These are phyloP conservation scores for Formica exsecta DNA, from an alignment of 1,140 invertebrate genomes.

Conservation along the genomic window DNA sequence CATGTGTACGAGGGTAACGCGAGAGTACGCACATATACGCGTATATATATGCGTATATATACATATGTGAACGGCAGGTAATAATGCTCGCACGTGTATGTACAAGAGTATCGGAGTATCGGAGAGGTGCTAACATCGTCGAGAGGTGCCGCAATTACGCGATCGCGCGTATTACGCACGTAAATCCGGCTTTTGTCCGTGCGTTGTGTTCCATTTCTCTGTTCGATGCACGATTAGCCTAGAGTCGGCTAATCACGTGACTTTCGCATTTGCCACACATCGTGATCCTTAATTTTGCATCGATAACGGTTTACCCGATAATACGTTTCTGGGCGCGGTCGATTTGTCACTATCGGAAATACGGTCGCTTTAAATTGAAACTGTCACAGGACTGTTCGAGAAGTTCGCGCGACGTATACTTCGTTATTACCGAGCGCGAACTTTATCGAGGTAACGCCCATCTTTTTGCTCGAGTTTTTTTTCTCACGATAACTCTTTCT, in stretches of 20 bases:
- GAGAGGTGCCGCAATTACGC: neutral
- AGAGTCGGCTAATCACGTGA: too few relatives aligned
- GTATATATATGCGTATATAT: neutral
- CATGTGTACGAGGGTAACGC: too few relatives aligned
- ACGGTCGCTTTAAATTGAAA: conserved; percentile 51
- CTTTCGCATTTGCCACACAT: neutral
- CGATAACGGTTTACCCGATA: conserved; percentile 9
- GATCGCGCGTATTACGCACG: neutral
- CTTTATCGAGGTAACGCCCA: conserved; percentile 41
- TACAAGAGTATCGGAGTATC: neutral
- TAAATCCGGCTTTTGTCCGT: neutral
- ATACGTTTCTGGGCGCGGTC: conserved; percentile 21
- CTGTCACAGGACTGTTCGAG: conserved; percentile 1
- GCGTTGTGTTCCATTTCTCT: too few relatives aligned
- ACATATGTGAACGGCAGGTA: neutral
- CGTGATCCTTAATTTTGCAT: conserved; percentile 12
- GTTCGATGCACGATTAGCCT: too few relatives aligned
- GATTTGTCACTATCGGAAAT: conserved; percentile 53
- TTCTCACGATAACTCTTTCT: neutral
- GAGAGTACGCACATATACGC: neutral
- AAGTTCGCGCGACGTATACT: conserved; percentile 28
- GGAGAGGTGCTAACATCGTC: neutral
- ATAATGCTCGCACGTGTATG: conserved; percentile 30
- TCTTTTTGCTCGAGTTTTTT: neutral
- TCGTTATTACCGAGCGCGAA: neutral